Percentiles rank a stretch among this genome's conserved stretches.
These are phyloP conservation scores for Pseudomugil gertrudae DNA, from an alignment of 2,797 vertebrate genomes.

Conservation along the genomic window DNA sequence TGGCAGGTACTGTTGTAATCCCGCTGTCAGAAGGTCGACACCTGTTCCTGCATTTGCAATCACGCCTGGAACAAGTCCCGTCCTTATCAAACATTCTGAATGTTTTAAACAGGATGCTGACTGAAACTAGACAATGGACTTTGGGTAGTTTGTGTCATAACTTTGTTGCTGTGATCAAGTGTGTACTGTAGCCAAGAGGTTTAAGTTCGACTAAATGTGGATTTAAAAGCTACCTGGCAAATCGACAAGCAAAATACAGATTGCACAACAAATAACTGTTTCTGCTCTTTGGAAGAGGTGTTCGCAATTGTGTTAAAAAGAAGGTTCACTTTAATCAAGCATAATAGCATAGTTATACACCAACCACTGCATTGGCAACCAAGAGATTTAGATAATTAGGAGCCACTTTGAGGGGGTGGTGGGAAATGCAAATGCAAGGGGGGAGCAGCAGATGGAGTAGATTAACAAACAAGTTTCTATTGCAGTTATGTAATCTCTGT, in stretches of 20 bases:
- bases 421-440: neutral
- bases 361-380: conserved; percentile 7
- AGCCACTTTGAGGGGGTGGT: neutral
- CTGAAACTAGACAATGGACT: conserved; percentile 15
- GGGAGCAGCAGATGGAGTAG: neutral
- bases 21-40: conserved; percentile 35
- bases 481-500: neutral
- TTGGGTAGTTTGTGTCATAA: neutral
- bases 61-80: conserved; percentile 28
- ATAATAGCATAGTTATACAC: neutral
- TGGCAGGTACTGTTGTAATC: conserved; percentile 21
- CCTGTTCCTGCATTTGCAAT: conserved; percentile 18
- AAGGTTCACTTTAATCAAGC: conserved; percentile 17
- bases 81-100: conserved; percentile 32
- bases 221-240: neutral
- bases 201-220: neutral
- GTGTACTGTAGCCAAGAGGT: neutral
- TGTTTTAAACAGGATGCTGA: conserved; percentile 26
- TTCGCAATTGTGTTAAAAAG: conserved; percentile 8
- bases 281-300: neutral
- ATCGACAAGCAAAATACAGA: conserved; percentile 20
- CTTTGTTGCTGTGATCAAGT: neutral
- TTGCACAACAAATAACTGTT: conserved; percentile 2
- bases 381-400: conserved; percentile 14
- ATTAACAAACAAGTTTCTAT: neutral